Base-by-base conservation (phyloP, 2,797 vertebrate species). In the Synanceia verrucosa region DNA sequence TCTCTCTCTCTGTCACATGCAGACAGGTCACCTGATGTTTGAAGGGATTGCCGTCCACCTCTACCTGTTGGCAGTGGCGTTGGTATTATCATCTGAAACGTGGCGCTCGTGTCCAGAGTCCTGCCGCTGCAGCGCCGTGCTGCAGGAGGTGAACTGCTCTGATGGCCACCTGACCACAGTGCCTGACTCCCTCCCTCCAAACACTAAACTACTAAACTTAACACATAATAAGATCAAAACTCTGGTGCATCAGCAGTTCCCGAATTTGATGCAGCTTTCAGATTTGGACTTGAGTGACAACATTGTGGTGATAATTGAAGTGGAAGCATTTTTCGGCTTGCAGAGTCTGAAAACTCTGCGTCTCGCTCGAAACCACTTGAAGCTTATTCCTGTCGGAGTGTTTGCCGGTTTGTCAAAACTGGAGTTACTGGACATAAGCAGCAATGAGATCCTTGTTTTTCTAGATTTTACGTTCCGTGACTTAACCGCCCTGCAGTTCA, bases 251-350 rank as follows among this genome's bases (percentile, higher is more conserved):
- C 88, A 90, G 18, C 94, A 94, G 91, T 96, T 97, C 24, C 88
- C 82, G 4, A 81, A 87, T 7, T 78, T 96, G 28, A 78, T 80
- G 9, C 90, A 87, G 29, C 91, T 97, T 33, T 84, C 72, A 37
- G 93, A 96, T 47, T 87, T 97, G 78, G 96, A 97, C 86, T 86
- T 97, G 68, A 96, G 94, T 55, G 83, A 95, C 65, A 97, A 95
- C 77, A 51, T 89, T 28, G 70, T 95, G 50, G 78, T 76, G 1
- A 29, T 81, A 24, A 82, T 95, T 2, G 94, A 95, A 59, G 92
- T 89, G 0, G 95, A 95, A 13, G 93, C 96, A 24, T 97, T 97
- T 70, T 69, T 88, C 0, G 92, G 95, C 33, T 81, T 97, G 36
- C 88, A 79, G 1, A 93, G 79, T 63, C 86, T 97, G 4, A 79